Percentiles rank a stretch among this genome's conserved stretches.
Conservation (phyloP, 2,113 vertebrate species). For the Cyprinus carpio region DNA sequence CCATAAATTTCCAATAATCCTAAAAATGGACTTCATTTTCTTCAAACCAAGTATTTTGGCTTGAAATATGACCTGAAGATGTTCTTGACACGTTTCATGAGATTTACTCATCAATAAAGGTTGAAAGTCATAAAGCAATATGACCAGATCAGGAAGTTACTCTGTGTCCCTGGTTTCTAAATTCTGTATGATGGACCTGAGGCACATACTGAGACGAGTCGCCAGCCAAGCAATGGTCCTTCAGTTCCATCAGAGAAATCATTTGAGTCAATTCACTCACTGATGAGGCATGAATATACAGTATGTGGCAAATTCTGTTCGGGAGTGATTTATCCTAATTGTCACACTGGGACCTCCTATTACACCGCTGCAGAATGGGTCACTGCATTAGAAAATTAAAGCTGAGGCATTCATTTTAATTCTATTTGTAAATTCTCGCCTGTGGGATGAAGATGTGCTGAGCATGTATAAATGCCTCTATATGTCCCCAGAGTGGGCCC, state of each 20-base stretch:
- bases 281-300: conserved; percentile 91
- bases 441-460: conserved; percentile 76
- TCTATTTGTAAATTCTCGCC: conserved; percentile 85
- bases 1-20: neutral
- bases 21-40: neutral
- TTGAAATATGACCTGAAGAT: conserved; percentile 1
- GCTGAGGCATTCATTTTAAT: conserved; percentile 81
- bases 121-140: neutral
- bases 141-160: neutral
- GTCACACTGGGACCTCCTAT: conserved; percentile 87
- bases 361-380: conserved; percentile 84
- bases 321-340: conserved; percentile 94
- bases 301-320: conserved; percentile 82
- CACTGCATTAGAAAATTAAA: conserved; percentile 90
- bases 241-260: conserved; percentile 80
- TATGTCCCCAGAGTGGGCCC: conserved; percentile 51
- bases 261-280: conserved; percentile 84
- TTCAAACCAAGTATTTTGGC: neutral
- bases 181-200: conserved; percentile 6
- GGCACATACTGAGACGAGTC: conserved; percentile 7
- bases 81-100: conserved; percentile 19
- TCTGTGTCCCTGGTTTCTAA: neutral
- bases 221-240: conserved; percentile 62
- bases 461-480: conserved; percentile 63
- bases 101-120: conserved; percentile 10